Percentiles rank a stretch among this genome's conserved stretches.
Conservation (phyloP, 2,888 invertebrate species). For the Diadegma fenestrale region DNA sequence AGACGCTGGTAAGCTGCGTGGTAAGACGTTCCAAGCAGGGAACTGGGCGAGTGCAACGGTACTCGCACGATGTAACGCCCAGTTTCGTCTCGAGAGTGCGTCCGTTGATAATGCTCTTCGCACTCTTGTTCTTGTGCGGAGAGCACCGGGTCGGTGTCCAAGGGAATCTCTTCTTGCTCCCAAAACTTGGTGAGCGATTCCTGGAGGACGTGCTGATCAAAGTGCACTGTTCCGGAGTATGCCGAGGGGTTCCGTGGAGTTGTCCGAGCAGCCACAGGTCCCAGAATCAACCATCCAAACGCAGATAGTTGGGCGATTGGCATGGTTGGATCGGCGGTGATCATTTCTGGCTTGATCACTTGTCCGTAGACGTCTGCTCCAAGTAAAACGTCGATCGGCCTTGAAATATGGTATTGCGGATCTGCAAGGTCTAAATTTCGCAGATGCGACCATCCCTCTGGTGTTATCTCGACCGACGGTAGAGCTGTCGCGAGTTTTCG, state of each 20-base stretch:
- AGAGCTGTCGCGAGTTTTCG: slow-evolving; percentile 13
- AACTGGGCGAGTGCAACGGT: slow-evolving; percentile 8
- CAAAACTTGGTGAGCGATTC: slow-evolving; percentile 37
- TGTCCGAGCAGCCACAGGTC: neutral
- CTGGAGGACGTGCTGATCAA: neutral
- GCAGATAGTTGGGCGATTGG: neutral
- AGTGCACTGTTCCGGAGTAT: neutral
- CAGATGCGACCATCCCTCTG: neutral
- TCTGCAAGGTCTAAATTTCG: slow-evolving; percentile 7
- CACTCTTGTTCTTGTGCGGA: slow-evolving; percentile 38
- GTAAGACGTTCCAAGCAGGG: slow-evolving; percentile 5
- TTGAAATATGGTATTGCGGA: neutral
- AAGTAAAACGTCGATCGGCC: slow-evolving; percentile 15
- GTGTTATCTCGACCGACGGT: slow-evolving; percentile 5
- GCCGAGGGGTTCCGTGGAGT: neutral
- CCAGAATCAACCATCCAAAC: slow-evolving; percentile 17
- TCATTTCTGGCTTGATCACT: slow-evolving; percentile 15
- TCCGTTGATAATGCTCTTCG: slow-evolving; percentile 19
- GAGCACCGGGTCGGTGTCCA: neutral
- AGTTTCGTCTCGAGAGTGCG: slow-evolving; percentile 15
- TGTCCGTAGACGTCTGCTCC: slow-evolving; percentile 18
- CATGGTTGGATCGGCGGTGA: slow-evolving; percentile 4
- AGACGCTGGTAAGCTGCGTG: slow-evolving; percentile 20
- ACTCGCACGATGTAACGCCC: slow-evolving; percentile 35
- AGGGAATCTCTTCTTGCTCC: slow-evolving; percentile 22